Conservation (phyloP, 30 jellyfish, hydroid and myxozoan genomes). For the Clytia hemisphaerica region DNA sequence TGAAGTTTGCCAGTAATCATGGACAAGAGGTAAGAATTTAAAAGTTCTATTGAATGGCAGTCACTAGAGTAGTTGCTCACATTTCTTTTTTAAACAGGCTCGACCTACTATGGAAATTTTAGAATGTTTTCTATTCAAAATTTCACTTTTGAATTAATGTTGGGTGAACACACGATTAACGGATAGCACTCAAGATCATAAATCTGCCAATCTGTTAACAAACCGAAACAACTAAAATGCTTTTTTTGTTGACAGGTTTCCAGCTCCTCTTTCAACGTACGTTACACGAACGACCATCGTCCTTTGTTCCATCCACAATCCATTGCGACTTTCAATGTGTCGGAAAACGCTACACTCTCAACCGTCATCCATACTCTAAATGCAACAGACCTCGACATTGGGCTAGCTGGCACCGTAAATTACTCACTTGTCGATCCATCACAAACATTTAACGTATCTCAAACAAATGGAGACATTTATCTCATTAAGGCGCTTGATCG, state of each 20-base stretch:
- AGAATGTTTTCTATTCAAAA: too few relatives aligned
- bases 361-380: constrained; percentile 24
- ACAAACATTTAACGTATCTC: constrained; percentile 21
- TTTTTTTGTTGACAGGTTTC: neutral
- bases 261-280: constrained; percentile 11
- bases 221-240: neutral
- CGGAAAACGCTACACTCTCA: constrained; percentile 49
- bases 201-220: too few relatives aligned
- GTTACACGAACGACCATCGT: constrained; percentile 51
- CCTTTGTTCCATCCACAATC: constrained; percentile 44
- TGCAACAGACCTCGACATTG: constrained; percentile 73
- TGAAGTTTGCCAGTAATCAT: constrained; percentile 35
- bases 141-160: too few relatives aligned
- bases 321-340: constrained; percentile 18
- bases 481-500: constrained; percentile 49
- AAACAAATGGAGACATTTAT: constrained; percentile 32
- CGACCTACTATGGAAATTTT: too few relatives aligned
- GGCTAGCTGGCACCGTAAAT: constrained; percentile 45
- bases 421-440: constrained; percentile 15
- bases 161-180: too few relatives aligned
- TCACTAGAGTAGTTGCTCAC: too few relatives aligned
- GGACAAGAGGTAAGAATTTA: constrained; percentile 53
- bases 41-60: too few relatives aligned
- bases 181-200: too few relatives aligned
- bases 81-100: too few relatives aligned